Evolutionary conservation across 2,797 vertebrate genomes (phyloP), one percentile per base, ranked within the genome.

Genomic region (Cyprinella venusta): DNA sequence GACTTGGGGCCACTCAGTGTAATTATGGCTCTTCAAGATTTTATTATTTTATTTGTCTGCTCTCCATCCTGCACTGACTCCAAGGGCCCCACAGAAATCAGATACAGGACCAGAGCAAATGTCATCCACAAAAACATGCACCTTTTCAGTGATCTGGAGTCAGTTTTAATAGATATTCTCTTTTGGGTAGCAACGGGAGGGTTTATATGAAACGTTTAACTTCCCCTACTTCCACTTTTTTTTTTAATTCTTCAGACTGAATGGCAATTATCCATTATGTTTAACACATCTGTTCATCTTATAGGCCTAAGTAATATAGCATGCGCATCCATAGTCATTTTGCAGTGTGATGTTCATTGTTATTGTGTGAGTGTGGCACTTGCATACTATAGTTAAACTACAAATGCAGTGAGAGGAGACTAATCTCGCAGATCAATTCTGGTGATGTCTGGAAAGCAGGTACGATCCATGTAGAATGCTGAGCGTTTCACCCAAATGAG

Each of bases 1-100:
- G 89, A 92, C 90, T 91, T 90, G 88, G 89, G 88, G 90, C 90
- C 90, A 92, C 91, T 93, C 87, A 88, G 82, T 91, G 89, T 92
- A 90, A 94, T 93, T 92, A 93, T 90, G 88, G 88, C 87, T 85
- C 86, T 89, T 88, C 80, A 76, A 84, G 88, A 85, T 90, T 91
- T 85, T 85, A 61, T 81, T 82, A 86, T 86, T 87, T 83, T 79
- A 80, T 85, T 80, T 80, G 77, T 84, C 70, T 80, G 84, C 65
- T 52, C 38, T 81, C 65, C 48, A 68, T 82, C 70, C 75, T 21
- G 45, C 59, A 67, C 38, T 81, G 78, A 52, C 56, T 65, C 68
- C 67, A 61, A 61, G 40, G 56, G 26, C 79, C 54, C 21, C 63
- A 50, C 54, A 75, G 19, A 40, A 50, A 74, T 69, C 80, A 78